Conservation (phyloP, 1,140 invertebrate species). For the Drosophila seguyi region DNA sequence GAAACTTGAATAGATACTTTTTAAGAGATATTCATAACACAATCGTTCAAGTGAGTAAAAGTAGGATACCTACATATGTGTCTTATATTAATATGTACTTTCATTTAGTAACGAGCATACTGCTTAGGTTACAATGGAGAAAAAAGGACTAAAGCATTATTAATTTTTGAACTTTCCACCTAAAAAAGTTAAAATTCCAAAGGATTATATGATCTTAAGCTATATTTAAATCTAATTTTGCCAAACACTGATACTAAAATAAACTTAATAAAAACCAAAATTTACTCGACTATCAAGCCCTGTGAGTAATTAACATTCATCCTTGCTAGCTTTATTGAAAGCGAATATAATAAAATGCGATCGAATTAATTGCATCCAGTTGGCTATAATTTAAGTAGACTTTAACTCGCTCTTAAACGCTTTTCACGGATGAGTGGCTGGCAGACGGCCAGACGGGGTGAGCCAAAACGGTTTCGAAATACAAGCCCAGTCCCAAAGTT, state of each 20-base stretch:
- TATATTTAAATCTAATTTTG: neutral
- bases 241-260: neutral
- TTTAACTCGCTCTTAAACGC: slow-evolving; percentile 15
- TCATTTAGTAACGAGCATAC: neutral
- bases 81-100: no score
- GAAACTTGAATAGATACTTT: neutral
- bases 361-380: slow-evolving; percentile 17
- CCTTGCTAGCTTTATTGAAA: neutral
- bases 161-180: neutral
- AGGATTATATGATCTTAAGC: neutral
- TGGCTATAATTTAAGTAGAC: slow-evolving; percentile 11
- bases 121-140: neutral
- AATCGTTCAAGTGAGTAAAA: neutral
- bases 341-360: slow-evolving; percentile 4
- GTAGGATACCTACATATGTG: neutral
- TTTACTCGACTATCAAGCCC: no score
- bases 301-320: neutral
- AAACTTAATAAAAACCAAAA: neutral
- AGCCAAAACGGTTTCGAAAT: slow-evolving; percentile 34
- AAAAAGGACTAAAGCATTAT: neutral
- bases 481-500: slow-evolving; percentile 1
- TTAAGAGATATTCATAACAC: neutral
- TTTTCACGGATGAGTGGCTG: slow-evolving; percentile 6
- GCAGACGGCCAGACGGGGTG: slow-evolving; percentile 9
- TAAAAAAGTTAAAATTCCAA: neutral